A percentile compares a stretch with the other conserved stretches of the same genome.
Conservation (phyloP, 2,113 vertebrate species). For the Struthidea cinerea region DNA sequence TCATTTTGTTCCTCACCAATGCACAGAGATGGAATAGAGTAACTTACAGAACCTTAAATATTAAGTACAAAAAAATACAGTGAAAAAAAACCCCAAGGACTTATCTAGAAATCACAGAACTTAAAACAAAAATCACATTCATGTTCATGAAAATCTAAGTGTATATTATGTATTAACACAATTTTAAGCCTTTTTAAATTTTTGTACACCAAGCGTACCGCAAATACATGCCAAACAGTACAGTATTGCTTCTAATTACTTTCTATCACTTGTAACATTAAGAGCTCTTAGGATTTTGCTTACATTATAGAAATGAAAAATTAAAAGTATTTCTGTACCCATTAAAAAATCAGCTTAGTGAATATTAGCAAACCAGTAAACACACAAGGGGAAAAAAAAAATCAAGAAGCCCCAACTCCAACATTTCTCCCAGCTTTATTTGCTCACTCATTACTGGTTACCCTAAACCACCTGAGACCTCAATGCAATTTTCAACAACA, state of each 20-base stretch:
- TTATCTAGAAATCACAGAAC: not conserved
- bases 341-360: not conserved
- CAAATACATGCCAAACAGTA: not conserved
- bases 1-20: not conserved
- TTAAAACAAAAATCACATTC: not conserved
- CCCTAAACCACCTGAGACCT: not conserved
- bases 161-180: not conserved
- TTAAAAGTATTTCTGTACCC: not conserved
- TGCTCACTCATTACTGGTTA: not conserved
- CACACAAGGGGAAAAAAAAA: not conserved
- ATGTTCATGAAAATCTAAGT: not conserved
- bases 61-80: not conserved
- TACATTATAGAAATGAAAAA: not conserved
- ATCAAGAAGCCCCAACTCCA: accelerated
- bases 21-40: not conserved
- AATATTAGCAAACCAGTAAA: not conserved
- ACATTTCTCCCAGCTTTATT: not conserved
- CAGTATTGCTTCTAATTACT: not conserved
- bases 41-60: not conserved
- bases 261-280: not conserved
- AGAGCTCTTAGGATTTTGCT: not conserved
- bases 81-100: accelerated
- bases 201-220: not conserved
- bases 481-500: not conserved
- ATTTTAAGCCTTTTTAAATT: not conserved